phyloP scores from a whole-genome alignment of 1,140 invertebrate genomes.

The Stegodyphus mimosarum region DNA sequence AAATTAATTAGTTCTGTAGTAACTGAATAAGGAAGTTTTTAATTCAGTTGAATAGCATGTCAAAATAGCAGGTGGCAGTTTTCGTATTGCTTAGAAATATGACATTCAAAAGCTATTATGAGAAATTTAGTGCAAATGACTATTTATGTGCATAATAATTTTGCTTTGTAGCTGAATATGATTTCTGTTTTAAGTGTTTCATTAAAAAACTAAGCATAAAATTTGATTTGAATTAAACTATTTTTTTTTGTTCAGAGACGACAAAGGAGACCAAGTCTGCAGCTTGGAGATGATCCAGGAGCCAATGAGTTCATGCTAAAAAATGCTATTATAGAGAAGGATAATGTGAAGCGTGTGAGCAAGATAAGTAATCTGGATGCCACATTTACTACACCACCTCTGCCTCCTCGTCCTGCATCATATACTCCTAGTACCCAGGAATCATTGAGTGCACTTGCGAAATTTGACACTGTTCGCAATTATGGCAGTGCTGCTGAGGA shows the following conservation, averaged over 20 bases:
- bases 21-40: not conserved
- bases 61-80: no score
- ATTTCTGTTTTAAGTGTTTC: no score
- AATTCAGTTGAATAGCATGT: not conserved
- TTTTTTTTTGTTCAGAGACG: conserved; percentile 3
- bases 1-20: not conserved
- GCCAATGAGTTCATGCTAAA: conserved; percentile 65
- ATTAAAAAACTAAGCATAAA: not conserved
- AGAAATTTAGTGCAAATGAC: no score
- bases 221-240: not conserved
- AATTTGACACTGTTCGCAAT: conserved; percentile 85
- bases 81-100: no score
- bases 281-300: conserved; percentile 43
- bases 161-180: no score
- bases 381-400: conserved; percentile 70
- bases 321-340: conserved; percentile 66
- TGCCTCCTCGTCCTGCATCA: conserved; percentile 80
- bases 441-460: conserved; percentile 78
- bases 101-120: no score
- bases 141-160: no score
- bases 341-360: conserved; percentile 48
- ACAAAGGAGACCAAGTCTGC: conserved; percentile 39
- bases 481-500: conserved; percentile 94
- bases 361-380: conserved; percentile 66
- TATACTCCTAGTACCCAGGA: conserved; percentile 74